Conservation (phyloP, 2,888 invertebrate genomes). For the Dasysyrphus tricinctus region DNA sequence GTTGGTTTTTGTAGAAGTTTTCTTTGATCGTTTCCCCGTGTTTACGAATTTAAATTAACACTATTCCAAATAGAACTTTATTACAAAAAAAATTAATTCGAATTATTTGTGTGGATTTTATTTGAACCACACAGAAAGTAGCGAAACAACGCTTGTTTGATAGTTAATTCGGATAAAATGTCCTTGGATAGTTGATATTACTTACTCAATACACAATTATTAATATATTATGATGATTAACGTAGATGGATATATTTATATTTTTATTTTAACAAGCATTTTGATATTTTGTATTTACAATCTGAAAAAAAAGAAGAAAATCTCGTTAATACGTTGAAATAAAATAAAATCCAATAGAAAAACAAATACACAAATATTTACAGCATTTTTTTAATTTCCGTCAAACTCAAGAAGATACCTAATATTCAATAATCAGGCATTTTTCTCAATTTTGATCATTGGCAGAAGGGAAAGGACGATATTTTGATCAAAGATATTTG, state of each 20-base stretch:
- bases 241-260: slow-evolving; percentile 48
- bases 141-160: slow-evolving; percentile 31
- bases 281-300: slow-evolving; percentile 71
- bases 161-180: slow-evolving; percentile 27
- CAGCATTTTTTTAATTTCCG: no score
- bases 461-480: no score
- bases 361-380: no score
- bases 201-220: slow-evolving; percentile 58
- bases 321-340: neutral
- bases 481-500: no score
- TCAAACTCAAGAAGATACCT: no score
- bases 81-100: slow-evolving; percentile 22
- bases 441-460: no score
- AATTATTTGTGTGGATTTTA: slow-evolving; percentile 34
- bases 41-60: slow-evolving; percentile 68
- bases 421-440: no score
- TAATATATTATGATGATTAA: slow-evolving; percentile 52
- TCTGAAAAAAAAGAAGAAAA: slow-evolving; percentile 50
- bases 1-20: slow-evolving; percentile 72
- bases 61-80: slow-evolving; percentile 58
- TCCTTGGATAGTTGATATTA: slow-evolving; percentile 47
- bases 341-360: neutral
- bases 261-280: slow-evolving; percentile 57
- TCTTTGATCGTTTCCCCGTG: slow-evolving; percentile 75
- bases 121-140: slow-evolving; percentile 49